Evolutionary conservation across 2,113 vertebrate species (phyloP), one percentile per base, ranked within the genome.

Genomic region (Pao palembangensis): DNA sequence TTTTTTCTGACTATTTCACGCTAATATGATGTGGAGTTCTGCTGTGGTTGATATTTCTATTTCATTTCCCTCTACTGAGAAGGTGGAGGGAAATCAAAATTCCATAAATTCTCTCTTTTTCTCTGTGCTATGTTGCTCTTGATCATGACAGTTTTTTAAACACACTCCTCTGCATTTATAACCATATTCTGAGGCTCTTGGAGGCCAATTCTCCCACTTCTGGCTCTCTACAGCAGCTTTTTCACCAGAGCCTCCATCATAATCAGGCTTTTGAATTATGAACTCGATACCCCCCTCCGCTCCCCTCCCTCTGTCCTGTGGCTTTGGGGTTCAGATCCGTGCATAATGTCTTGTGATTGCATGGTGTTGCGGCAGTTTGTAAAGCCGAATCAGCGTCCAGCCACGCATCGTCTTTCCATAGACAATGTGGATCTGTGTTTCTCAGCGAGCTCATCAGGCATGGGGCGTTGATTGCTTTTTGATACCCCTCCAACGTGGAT

Each of bases 391-490:
- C 59, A 61, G 72, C 71, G 85, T 89, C 84, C 82, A 86, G 85
- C 81, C 78, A 76, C 81, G 65, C 85, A 87, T 88, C 86, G 80
- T 86, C 84, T 89, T 87, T 88, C 81, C 82, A 75, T 80, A 81
- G 85, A 89, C 83, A 87, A 80, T 86, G 87, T 85, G 86, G 85
- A 87, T 86, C 83, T 82, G 71, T 83, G 79, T 84, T 85, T 86
- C 78, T 75, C 82, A 82, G 73, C 81, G 78, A 88, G 85, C 90
- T 91, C 89, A 90, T 91, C 90, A 92, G 86, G 81, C 83, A 91
- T 91, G 91, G 89, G 88, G 90, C 84, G 90, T 90, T 92, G 91
- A 92, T 92, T 92, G 90, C 89, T 91, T 92, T 91, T 91, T 91
- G 91, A 92, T 91, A 88, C 84, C 81, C 86, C 89, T 92, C 91